phyloP scores from a whole-genome alignment of 1,140 invertebrate genomes.

The Scylla paramamosain region DNA sequence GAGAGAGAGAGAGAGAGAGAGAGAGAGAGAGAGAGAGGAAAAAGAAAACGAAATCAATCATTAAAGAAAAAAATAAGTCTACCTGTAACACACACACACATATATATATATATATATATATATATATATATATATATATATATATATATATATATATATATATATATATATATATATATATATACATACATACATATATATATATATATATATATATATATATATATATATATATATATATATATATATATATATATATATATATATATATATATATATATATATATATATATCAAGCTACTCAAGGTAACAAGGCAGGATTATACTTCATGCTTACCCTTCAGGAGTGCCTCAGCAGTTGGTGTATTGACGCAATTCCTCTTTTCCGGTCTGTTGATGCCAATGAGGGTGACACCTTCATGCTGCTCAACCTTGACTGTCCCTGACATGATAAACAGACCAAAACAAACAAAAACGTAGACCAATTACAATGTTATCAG shows the following conservation, averaged over 20 bases:
- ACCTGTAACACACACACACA: not conserved
- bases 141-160: no score
- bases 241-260: no score
- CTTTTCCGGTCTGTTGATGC: slow-evolving; percentile 58
- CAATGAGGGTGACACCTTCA: slow-evolving; percentile 50
- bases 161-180: no score
- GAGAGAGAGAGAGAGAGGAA: not conserved
- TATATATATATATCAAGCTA: no score
- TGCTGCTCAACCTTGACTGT: slow-evolving; percentile 38
- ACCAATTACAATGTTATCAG: no score
- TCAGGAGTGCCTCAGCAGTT: slow-evolving; percentile 55
- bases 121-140: no score
- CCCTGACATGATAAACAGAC: not conserved
- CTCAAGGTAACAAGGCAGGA: not conserved
- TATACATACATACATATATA: no score
- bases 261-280: no score
- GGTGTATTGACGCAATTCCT: slow-evolving; percentile 55
- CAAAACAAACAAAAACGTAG: no score
- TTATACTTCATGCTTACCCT: slow-evolving; percentile 8
- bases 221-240: no score
- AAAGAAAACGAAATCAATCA: not conserved
- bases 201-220: no score
- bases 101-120: no score
- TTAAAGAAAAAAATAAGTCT: not conserved
- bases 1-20: slow-evolving; percentile 18